phyloP scores from a whole-genome alignment of 2,113 vertebrate species.

The Gymnogyps californianus region DNA sequence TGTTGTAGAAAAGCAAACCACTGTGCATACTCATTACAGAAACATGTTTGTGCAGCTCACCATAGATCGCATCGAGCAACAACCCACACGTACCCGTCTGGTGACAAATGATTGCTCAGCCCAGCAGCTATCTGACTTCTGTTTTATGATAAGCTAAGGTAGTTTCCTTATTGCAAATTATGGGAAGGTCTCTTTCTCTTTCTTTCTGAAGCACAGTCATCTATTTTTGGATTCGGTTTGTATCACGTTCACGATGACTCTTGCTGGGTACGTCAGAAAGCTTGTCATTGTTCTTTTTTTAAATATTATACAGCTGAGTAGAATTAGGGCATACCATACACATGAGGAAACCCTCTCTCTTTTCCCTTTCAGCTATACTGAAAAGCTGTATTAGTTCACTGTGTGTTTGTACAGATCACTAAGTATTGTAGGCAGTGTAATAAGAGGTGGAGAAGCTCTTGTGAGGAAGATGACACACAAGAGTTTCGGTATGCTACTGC shows the following conservation, averaged over 20 bases:
- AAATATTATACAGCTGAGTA: background rate
- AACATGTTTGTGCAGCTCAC: background rate
- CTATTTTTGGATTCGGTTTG: conserved; percentile 6
- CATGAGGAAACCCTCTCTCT: background rate
- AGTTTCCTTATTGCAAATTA: background rate
- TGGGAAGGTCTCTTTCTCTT: conserved; percentile 17
- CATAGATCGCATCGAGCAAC: background rate
- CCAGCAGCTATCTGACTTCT: background rate
- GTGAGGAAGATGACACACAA: background rate
- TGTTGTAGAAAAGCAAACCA: background rate
- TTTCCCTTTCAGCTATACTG: background rate
- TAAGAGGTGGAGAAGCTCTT: background rate
- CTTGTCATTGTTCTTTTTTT: background rate
- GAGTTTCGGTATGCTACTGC: background rate
- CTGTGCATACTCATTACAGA: background rate
- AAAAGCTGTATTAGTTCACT: background rate
- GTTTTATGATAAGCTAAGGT: conserved; percentile 26
- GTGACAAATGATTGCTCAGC: background rate
- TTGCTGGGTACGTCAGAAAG: background rate
- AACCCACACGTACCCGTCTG: background rate
- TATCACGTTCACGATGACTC: background rate
- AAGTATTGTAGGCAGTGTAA: background rate
- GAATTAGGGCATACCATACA: background rate
- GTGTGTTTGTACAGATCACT: background rate
- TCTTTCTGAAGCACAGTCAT: background rate